These are phyloP conservation scores for Holothuria leucospilota DNA, from an alignment of 53 echinoderm and acorn worm species.

Conservation along the genomic window DNA sequence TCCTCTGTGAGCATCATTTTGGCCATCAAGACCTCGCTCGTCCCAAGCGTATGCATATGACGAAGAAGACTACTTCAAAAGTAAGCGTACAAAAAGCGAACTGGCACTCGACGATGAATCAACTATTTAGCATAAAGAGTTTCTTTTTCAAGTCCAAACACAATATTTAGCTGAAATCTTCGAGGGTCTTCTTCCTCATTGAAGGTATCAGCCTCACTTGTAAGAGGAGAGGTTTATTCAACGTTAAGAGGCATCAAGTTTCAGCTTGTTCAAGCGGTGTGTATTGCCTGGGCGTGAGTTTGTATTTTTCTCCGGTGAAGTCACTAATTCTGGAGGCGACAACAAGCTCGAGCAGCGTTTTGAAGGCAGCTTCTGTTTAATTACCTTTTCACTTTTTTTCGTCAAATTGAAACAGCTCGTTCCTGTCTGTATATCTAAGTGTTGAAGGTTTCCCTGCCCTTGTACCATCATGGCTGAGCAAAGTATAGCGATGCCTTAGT, in stretches of 20 bases:
- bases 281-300: constrained; percentile 10
- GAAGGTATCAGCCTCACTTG: constrained; percentile 38
- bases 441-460: too few species aligned
- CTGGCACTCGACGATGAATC: constrained; percentile 24
- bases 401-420: constrained; percentile 25
- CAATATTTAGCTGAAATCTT: constrained; percentile 36
- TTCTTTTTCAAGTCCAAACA: constrained; percentile 32
- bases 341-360: constrained; percentile 23
- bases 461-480: too few species aligned
- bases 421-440: too few species aligned
- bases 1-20: too few species aligned
- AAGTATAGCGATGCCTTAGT: too few species aligned
- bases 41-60: too few species aligned
- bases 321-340: constrained; percentile 32
- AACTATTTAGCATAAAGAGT: constrained; percentile 42
- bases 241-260: constrained; percentile 38
- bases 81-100: constrained; percentile 5
- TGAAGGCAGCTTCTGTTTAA: constrained; percentile 35
- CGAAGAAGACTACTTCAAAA: too few species aligned
- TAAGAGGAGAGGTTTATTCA: constrained; percentile 28
- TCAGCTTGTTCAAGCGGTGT: constrained; percentile 6
- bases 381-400: constrained; percentile 18
- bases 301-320: constrained; percentile 1
- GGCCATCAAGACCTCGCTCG: too few species aligned
- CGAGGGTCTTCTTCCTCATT: constrained; percentile 6